A percentile compares a stretch with the other conserved stretches of the same genome.
Evolutionary conservation across 2,113 vertebrate genomes (phyloP).

Genomic region (Phylloscopus trochiloides): DNA sequence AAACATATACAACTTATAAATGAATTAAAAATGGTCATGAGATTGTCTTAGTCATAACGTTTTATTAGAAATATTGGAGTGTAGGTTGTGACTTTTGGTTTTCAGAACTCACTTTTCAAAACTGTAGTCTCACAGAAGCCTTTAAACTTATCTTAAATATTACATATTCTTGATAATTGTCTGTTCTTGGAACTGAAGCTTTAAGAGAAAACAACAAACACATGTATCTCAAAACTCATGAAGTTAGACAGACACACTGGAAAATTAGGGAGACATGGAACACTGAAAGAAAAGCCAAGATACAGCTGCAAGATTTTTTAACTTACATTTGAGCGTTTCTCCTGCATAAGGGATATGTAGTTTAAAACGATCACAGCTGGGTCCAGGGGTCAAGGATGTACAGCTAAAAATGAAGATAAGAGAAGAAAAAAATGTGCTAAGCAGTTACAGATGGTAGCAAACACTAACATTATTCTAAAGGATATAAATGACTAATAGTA

Average conservation of each 20-base stretch:
- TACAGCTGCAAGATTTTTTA: not conserved
- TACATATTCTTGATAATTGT: not conserved
- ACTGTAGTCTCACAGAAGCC: not conserved
- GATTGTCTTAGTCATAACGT: not conserved
- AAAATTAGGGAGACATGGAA: not conserved
- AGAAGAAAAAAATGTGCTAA: not conserved
- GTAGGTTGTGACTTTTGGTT: not conserved
- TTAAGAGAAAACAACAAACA: not conserved
- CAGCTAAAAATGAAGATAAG: slow-evolving; percentile 76
- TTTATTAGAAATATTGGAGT: not conserved
- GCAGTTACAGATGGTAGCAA: not conserved
- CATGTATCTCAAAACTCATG: not conserved
- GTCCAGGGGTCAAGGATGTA: slow-evolving; percentile 90
- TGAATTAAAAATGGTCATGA: not conserved
- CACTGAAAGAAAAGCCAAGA: not conserved
- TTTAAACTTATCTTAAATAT: not conserved
- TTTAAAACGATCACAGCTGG: slow-evolving; percentile 97
- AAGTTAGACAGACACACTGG: not conserved
- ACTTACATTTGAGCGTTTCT: slow-evolving; percentile 98
- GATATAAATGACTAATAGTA: not conserved
- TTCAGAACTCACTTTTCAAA: not conserved
- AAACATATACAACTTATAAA: not conserved
- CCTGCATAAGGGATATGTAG: slow-evolving; percentile 97
- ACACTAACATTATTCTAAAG: not conserved
- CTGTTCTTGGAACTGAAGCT: not conserved